Conservation (phyloP, 2,888 invertebrate genomes). For the Leptothorax acervorum region DNA sequence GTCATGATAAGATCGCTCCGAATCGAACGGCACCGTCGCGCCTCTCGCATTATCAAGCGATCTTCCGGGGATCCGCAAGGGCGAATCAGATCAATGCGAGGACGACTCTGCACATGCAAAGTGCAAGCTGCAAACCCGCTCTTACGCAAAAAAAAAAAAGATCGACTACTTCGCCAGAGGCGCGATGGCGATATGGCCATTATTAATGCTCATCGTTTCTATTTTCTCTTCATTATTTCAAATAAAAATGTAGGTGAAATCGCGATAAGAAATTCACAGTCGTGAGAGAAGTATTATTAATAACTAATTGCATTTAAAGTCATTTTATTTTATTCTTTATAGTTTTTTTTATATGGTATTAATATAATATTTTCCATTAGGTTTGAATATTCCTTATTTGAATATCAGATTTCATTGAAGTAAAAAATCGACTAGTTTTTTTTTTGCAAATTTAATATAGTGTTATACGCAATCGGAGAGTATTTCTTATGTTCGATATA, state of each 20-base stretch:
- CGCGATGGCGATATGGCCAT: neutral
- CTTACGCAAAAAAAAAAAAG: slow-evolving; percentile 51
- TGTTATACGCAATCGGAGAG: neutral
- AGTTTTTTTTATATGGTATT: neutral
- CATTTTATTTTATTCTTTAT: neutral
- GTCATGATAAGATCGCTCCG: slow-evolving; percentile 4
- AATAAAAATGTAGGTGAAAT: neutral
- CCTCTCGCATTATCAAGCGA: slow-evolving; percentile 59
- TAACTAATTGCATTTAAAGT: neutral
- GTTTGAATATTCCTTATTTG: neutral
- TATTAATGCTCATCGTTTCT: neutral
- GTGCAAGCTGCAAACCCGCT: slow-evolving; percentile 66
- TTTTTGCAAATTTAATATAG: neutral
- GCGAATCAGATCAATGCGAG: slow-evolving; percentile 43
- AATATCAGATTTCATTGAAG: neutral
- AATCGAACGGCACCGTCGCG: slow-evolving; percentile 50
- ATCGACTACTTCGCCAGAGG: slow-evolving; percentile 43
- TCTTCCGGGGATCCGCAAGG: slow-evolving; percentile 50
- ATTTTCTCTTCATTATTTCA: neutral
- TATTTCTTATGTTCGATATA: neutral
- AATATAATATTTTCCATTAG: neutral
- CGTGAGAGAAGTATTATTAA: neutral
- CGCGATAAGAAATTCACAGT: neutral
- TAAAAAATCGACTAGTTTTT: neutral
- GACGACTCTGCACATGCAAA: slow-evolving; percentile 69